phyloP scores from a whole-genome alignment of 1,140 invertebrate genomes.

The Nymphalis io region DNA sequence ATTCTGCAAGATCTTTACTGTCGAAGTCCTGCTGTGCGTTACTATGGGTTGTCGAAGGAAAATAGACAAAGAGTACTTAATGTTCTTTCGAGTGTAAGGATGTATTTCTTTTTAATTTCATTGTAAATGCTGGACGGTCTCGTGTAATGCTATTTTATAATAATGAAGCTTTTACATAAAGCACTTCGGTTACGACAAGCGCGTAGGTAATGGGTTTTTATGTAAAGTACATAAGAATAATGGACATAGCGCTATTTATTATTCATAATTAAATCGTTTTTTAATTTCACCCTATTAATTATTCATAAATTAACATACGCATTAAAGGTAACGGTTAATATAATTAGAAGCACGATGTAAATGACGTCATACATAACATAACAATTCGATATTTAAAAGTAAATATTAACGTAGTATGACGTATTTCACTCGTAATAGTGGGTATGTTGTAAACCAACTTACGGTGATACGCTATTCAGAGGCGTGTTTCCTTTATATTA shows the following conservation, averaged over 20 bases:
- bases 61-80: slow-evolving; percentile 65
- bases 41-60: slow-evolving; percentile 71
- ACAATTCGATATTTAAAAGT: too few relatives aligned
- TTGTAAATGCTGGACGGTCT: slow-evolving; percentile 38
- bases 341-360: neutral
- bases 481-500: too few relatives aligned
- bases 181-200: slow-evolving; percentile 5
- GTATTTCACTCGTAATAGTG: too few relatives aligned
- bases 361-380: neutral
- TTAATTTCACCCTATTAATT: too few relatives aligned
- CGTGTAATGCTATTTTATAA: slow-evolving; percentile 44
- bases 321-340: neutral
- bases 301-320: too few relatives aligned
- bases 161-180: slow-evolving; percentile 39
- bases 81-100: slow-evolving; percentile 70
- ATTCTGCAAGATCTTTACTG: slow-evolving; percentile 58
- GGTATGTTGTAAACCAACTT: too few relatives aligned
- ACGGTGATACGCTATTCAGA: too few relatives aligned
- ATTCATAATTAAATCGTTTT: too few relatives aligned
- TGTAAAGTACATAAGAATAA: neutral
- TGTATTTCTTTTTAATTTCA: slow-evolving; percentile 59
- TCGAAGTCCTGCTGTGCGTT: slow-evolving; percentile 62
- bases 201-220: slow-evolving; percentile 1
- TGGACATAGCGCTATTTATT: neutral
- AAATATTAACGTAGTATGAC: too few relatives aligned